Conservation (phyloP, 1,140 invertebrate species). For the Augochlora pura region DNA sequence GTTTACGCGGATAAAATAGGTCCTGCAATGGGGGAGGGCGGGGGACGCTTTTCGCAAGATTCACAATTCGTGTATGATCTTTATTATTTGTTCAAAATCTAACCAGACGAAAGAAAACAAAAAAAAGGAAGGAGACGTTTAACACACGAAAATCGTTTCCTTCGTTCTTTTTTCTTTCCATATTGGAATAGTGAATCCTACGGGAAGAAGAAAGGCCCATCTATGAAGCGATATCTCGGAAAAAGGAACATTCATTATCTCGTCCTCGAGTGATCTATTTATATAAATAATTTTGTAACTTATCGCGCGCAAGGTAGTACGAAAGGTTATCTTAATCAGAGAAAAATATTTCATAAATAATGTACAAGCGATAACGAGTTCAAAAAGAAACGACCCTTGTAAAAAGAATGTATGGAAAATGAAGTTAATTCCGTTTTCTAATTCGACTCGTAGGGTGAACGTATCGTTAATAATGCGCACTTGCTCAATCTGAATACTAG, state of each 20-base stretch:
- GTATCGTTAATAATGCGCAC: neutral
- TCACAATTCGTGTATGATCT: constrained; percentile 25
- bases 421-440: neutral
- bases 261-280: constrained; percentile 57
- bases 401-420: neutral
- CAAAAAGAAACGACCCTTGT: neutral
- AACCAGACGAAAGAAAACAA: constrained; percentile 44
- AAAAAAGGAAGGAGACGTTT: constrained; percentile 5
- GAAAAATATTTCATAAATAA: constrained; percentile 36
- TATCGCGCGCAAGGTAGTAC: constrained; percentile 35
- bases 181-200: constrained; percentile 70
- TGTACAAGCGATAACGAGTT: constrained; percentile 15
- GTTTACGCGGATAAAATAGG: constrained; percentile 68
- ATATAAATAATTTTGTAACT: constrained; percentile 62
- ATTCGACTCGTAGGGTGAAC: neutral
- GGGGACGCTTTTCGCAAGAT: constrained; percentile 40
- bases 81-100: neutral
- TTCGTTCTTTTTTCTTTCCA: constrained; percentile 26
- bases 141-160: constrained; percentile 44
- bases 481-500: neutral
- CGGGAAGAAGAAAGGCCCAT: constrained; percentile 65
- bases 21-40: neutral
- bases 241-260: constrained; percentile 65
- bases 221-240: constrained; percentile 70
- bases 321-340: constrained; percentile 32